Evolutionary conservation across 2,888 invertebrate genomes (phyloP), one percentile per base, ranked within the genome.

Genomic region (Ormyrus labotus): DNA sequence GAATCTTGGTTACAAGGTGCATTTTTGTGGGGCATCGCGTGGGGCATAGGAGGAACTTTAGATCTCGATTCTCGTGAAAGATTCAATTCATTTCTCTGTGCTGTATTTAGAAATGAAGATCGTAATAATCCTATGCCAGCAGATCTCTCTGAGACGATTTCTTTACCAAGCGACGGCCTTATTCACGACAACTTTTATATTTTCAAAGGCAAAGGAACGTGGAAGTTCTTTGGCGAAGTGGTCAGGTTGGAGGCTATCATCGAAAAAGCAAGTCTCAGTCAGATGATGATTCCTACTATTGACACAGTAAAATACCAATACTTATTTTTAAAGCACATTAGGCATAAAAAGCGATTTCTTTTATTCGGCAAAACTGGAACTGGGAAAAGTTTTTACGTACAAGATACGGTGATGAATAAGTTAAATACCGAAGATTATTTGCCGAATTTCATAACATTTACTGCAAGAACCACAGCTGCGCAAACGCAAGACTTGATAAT

Each of bases 151-250:
- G 95, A 95, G 87, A 95, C 97, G 83, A 93, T 96, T 2, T 92
- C 94, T 0, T 92, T 96, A 83, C 98, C 98, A 0, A 84, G 91
- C 0, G 97, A 97, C 80, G 96, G 96, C 0, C 90, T 94, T 71
- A 91, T 98, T 7, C 94, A 95, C 84, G 98, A 98, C 89, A 96
- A 96, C 90, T 93, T 93, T 85, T 98, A 96, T 87, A 92, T 95
- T 89, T 96, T 93, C 87, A 96, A 95, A 90, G 94, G 94, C 61
- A 95, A 96, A 89, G 98, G 98, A 0, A 92, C 93, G 69, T 98
- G 98, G 98, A 96, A 96, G 87, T 94, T 94, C 73, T 98, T 96
- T 95, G 94, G 94, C 1, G 98, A 98, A 77, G 88, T 95, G 69
- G 94, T 96, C 0, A 94, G 93, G 87, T 87, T 90, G 57, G 92